Percentiles rank a stretch among this genome's conserved stretches.
These are phyloP conservation scores for Tinea semifulvella DNA, from an alignment of 2,888 invertebrate genomes.

Conservation along the genomic window DNA sequence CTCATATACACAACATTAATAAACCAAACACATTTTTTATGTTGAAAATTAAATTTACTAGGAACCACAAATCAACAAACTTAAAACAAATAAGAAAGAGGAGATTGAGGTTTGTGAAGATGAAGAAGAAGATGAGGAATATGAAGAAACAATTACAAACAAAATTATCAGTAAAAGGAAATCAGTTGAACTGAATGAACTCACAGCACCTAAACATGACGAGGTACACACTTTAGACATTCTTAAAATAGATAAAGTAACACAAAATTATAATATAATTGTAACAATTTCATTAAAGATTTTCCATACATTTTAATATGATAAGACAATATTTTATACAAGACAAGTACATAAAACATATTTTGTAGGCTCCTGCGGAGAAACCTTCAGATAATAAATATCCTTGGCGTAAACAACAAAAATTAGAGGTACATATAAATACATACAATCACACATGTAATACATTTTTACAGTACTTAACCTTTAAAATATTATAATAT, in stretches of 20 bases:
- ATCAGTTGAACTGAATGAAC: too few species aligned
- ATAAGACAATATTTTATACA: too few species aligned
- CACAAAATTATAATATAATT: too few species aligned
- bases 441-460: background rate
- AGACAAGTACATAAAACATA: too few species aligned
- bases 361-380: background rate
- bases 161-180: background rate
- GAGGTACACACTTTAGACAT: too few species aligned
- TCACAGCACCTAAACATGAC: too few species aligned
- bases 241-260: too few species aligned
- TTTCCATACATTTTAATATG: too few species aligned
- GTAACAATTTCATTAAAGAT: too few species aligned
- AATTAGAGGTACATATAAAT: conserved; percentile 24
- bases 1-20: background rate
- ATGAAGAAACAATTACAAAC: background rate
- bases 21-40: background rate
- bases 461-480: background rate
- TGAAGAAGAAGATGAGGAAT: background rate
- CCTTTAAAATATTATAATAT: background rate
- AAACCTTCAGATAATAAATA: background rate
- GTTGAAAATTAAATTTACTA: background rate
- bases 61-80: conserved; percentile 1
- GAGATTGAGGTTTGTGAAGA: background rate
- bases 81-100: background rate
- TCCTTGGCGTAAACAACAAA: conserved; percentile 13